These are phyloP conservation scores for Ernsta delagoae DNA, from an alignment of 2,888 invertebrate genomes.

Conservation along the genomic window DNA sequence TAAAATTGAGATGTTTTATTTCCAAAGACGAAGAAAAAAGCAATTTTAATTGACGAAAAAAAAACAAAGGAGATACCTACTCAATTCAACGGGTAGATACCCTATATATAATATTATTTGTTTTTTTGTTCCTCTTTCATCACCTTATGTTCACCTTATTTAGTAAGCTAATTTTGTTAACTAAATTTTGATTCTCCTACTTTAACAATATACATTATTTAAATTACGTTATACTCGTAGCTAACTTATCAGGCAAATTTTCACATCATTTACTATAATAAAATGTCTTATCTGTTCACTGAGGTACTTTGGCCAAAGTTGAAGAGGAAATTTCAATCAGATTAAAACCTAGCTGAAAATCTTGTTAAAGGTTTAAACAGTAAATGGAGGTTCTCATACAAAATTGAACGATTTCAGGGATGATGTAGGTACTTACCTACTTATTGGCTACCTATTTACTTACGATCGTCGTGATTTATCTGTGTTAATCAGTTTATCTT, in stretches of 20 bases:
- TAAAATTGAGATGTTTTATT: too few species aligned
- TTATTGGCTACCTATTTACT: background rate
- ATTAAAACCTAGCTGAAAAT: slow-evolving; percentile 24
- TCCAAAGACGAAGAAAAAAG: too few species aligned
- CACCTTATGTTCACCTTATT: too few species aligned
- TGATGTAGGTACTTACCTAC: background rate
- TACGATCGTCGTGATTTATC: background rate
- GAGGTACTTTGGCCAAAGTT: slow-evolving; percentile 17
- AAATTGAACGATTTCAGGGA: slow-evolving; percentile 19
- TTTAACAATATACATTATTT: background rate
- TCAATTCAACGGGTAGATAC: too few species aligned
- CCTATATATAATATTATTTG: too few species aligned
- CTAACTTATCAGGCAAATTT: slow-evolving; percentile 6
- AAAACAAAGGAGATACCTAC: too few species aligned
- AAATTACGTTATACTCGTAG: background rate
- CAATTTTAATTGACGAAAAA: too few species aligned
- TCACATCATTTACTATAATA: slow-evolving; percentile 23
- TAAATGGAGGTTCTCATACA: slow-evolving; percentile 24
- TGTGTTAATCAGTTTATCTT: background rate
- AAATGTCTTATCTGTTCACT: slow-evolving; percentile 18
- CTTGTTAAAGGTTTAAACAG: slow-evolving; percentile 23
- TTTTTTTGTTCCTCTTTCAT: too few species aligned
- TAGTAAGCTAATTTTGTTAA: too few species aligned
- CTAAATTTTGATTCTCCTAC: background rate
- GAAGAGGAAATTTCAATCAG: slow-evolving; percentile 29